These are phyloP conservation scores for Pantherophis alleghaniensis DNA, from an alignment of 2,797 vertebrate species.

Conservation along the genomic window DNA sequence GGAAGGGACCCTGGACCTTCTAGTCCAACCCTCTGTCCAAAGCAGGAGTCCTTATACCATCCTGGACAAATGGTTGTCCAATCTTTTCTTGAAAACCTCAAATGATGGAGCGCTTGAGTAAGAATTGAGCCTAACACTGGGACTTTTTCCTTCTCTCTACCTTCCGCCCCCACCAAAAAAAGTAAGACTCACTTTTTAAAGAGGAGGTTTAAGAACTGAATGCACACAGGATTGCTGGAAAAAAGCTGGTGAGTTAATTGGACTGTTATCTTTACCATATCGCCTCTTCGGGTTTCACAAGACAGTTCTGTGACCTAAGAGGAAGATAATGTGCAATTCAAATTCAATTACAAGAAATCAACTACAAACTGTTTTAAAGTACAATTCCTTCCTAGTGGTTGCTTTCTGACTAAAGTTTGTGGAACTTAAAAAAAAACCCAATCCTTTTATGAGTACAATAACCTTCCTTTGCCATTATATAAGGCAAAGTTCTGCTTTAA, in stretches of 20 bases:
- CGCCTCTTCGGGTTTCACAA: constrained; percentile 54
- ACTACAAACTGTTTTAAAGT: neutral
- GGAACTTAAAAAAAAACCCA: neutral
- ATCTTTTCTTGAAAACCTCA: neutral
- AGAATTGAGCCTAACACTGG: neutral
- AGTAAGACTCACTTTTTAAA: constrained; percentile 66
- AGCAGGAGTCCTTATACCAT: neutral
- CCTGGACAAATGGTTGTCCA: neutral
- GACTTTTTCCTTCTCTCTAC: too few species aligned
- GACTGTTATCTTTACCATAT: constrained; percentile 60
- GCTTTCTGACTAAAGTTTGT: neutral
- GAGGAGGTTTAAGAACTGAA: constrained; percentile 67
- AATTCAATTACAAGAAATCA: neutral
- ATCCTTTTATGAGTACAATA: neutral
- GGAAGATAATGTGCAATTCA: neutral
- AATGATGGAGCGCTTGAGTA: neutral
- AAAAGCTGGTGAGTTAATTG: constrained; percentile 51
- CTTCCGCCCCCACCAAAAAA: neutral
- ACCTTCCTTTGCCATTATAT: neutral
- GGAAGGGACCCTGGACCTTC: neutral
- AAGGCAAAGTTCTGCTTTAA: neutral
- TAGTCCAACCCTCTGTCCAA: neutral
- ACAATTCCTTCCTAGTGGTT: neutral
- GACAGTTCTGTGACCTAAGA: constrained; percentile 63
- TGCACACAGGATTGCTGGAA: constrained; percentile 56